These are phyloP conservation scores for Leptopilina myrica DNA, from an alignment of 2,888 invertebrate genomes.

Conservation along the genomic window DNA sequence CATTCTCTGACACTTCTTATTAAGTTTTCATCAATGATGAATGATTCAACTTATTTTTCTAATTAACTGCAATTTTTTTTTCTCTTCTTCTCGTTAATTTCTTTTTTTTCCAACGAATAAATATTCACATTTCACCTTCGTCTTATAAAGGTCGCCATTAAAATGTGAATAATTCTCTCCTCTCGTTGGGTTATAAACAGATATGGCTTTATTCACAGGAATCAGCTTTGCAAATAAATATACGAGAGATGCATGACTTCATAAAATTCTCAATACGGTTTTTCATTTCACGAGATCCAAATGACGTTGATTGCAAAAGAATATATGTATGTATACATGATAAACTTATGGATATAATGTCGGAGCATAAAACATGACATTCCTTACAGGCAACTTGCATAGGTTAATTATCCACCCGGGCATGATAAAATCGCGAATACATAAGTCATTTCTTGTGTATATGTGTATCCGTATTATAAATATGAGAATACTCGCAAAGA, in stretches of 20 bases:
- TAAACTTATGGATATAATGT: constrained; percentile 40
- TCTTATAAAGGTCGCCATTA: constrained; percentile 2
- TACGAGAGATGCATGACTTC: not conserved
- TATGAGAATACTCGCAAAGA: too few species aligned
- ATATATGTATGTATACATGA: not conserved
- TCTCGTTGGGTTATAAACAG: constrained; percentile 12
- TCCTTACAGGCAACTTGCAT: constrained; percentile 18
- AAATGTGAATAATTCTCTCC: constrained; percentile 21
- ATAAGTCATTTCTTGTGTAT: not conserved
- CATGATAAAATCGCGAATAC: constrained; percentile 42
- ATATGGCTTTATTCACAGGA: constrained; percentile 18
- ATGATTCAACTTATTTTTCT: too few species aligned
- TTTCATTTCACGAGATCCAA: constrained; percentile 26
- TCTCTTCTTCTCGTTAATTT: not conserved
- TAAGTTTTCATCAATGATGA: too few species aligned
- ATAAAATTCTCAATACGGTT: constrained; percentile 22
- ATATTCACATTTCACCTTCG: constrained; percentile 2
- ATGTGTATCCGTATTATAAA: too few species aligned
- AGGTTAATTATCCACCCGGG: constrained; percentile 29
- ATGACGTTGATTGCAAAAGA: constrained; percentile 1
- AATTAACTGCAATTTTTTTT: not conserved
- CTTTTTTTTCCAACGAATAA: not conserved
- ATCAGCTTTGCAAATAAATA: constrained; percentile 12
- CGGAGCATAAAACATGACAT: constrained; percentile 36
- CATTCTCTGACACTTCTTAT: too few species aligned